Base-by-base conservation (phyloP, 2,888 invertebrate species). In the Tanypteryx hageni region DNA sequence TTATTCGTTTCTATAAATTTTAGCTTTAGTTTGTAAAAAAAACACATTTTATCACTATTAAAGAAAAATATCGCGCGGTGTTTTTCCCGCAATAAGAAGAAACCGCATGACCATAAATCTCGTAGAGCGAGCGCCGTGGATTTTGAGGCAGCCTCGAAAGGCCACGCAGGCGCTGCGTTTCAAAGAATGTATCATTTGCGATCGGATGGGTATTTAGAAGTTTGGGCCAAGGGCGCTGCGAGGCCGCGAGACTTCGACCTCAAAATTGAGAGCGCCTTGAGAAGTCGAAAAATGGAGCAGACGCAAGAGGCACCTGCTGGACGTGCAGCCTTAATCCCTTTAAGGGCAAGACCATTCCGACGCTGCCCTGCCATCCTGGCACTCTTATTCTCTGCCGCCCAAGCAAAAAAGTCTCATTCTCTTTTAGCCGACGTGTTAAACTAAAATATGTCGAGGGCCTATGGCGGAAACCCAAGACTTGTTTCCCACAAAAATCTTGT, bases 231-330 rank as follows among this genome's bases (percentile, higher is more conserved):
- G 89, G 89, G 89, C 89, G 64, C 27, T 61, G 8, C 89, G 61
- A 64, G 89, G 44, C 89, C 68, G 44, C 89, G 64, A 89, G 61
- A 89, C 64, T 44, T 31, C 64, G 44, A 44, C 68, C 89, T 89
- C 89, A 89, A 64, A 89, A 89, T 89, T 61, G 89, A 64, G 89
- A 89, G 27, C n/a, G 44, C 89, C 89, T 89, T 89, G 89, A 89
- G 89, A 86, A 11, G 27, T 4, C 22, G 59, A 64, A 86, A 56
- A 89, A 86, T 61, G 64, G 16, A 68, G 89, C 89, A 31, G 68
- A 27, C 18, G 61, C 13, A 13, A 22, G 31, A 22, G n/a, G 16
- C 76, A 27, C 5, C 57, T 83, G 3, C 83, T 83, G 56, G 18
- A n/a, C 44, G 83, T 57, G 57, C 31, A 44, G 10, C 44, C 31